Base-by-base conservation (phyloP, 2,888 invertebrate species). In the Galerucella pusilla region DNA sequence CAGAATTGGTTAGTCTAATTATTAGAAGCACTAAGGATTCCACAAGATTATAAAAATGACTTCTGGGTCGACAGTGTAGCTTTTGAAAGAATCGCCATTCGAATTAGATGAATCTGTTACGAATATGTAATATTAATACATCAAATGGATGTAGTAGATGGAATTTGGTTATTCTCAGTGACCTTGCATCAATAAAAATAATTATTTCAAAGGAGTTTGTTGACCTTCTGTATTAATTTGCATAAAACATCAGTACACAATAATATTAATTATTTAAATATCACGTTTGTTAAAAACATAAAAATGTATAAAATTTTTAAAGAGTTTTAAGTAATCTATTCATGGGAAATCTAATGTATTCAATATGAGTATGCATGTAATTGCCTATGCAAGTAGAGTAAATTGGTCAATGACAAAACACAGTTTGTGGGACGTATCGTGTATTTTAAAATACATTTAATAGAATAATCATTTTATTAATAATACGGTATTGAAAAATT, bases 331-430 rank as follows among this genome's bases (percentile, higher is more conserved):
- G 57, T 10, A 57, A 57, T 57, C 10, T 57, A 16, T 9, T 57
- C 2, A 16, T 57, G 57, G 57, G 57, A 57, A 57, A 57, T 57
- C 20, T 49, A 52, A 66, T 11, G 6, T 66, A 49, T 52, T 46
- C 66, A 25, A 49, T 7, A 45, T 14, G 66, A 11, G 46, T 66
- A n/a, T 66, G 10, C 49, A 66, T 16, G 25, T 28, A 28, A 64
- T 64, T 64, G 64, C 11, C 64, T 65, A 65, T 67, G 67, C 67
- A 49, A 49, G n/a, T 67, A 28, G 66, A 52, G 67, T 67, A 67
- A 52, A 16, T 67, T 67, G 67, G 67, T 67, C 67, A 67, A 67
- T 67, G 67, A 67, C 67, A 67, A 67, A 14, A 35, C n/a, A 6
- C 3, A 3, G 20, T 57, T 20, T 20, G 57, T 20, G 16, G 57